These are phyloP conservation scores for Amphiprion ocellaris DNA, from an alignment of 2,113 vertebrate genomes.

Conservation along the genomic window DNA sequence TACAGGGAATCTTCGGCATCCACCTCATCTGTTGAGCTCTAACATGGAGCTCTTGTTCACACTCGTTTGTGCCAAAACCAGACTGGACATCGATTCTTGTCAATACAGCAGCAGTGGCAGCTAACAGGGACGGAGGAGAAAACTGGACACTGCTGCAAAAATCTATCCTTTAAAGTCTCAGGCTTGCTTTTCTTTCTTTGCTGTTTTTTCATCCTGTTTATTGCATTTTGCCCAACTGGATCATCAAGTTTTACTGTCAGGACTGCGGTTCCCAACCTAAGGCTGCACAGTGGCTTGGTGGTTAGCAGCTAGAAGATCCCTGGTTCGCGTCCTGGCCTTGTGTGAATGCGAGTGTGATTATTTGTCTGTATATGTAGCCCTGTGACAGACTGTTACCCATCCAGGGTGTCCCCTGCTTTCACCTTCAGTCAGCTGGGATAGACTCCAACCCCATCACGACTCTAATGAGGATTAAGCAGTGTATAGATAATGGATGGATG, in stretches of 20 bases:
- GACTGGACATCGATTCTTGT: slow-evolving; percentile 32
- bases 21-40: slow-evolving; percentile 36
- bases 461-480: too few relatives aligned
- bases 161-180: not conserved
- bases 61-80: slow-evolving; percentile 37
- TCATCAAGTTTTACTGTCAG: not conserved
- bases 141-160: not conserved
- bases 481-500: too few relatives aligned
- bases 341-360: too few relatives aligned
- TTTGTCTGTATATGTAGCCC: too few relatives aligned
- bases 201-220: not conserved
- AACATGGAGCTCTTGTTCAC: slow-evolving; percentile 7
- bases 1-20: slow-evolving; percentile 30
- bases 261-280: not conserved
- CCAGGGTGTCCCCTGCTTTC: too few relatives aligned
- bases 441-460: too few relatives aligned
- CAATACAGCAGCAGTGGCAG: not conserved
- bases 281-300: too few relatives aligned
- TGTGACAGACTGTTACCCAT: too few relatives aligned
- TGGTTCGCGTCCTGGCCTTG: too few relatives aligned
- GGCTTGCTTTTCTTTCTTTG: not conserved
- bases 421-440: too few relatives aligned
- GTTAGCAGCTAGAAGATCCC: too few relatives aligned
- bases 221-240: not conserved
- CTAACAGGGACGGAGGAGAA: slow-evolving; percentile 4